These are phyloP conservation scores for Halisarca cf. caerulea DNA, from an alignment of 37 sponge, comb jelly and placozoan genomes.

Conservation along the genomic window DNA sequence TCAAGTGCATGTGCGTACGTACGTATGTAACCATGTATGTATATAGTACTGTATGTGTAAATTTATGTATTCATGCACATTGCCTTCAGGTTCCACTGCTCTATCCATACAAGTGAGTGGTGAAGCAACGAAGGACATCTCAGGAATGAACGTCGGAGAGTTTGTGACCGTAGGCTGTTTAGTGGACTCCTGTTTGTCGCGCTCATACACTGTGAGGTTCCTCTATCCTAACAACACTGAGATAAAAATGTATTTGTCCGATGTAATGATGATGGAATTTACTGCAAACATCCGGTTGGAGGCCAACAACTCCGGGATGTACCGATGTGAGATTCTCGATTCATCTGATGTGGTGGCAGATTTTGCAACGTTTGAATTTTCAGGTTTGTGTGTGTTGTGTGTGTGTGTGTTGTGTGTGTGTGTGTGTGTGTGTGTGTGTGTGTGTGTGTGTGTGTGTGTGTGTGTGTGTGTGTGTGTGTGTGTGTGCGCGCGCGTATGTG, in stretches of 20 bases:
- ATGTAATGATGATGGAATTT: neutral
- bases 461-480: slow-evolving; percentile 28
- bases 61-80: too few species aligned
- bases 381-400: neutral
- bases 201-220: neutral
- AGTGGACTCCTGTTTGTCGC: neutral
- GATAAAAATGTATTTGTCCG: neutral
- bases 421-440: slow-evolving; percentile 32
- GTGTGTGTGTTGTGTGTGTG: slow-evolving; percentile 29
- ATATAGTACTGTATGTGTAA: too few species aligned
- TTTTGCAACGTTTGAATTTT: neutral
- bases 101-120: neutral
- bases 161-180: neutral
- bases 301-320: neutral
- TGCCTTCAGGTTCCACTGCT: neutral
- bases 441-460: slow-evolving; percentile 30
- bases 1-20: too few species aligned
- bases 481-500: slow-evolving; percentile 17
- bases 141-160: neutral
- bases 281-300: neutral
- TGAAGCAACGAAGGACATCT: neutral
- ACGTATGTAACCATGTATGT: too few species aligned
- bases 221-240: neutral
- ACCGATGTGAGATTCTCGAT: neutral
- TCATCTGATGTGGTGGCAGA: neutral